Base-by-base conservation (phyloP, 2,888 invertebrate genomes). In the Eristalinus aeneus region DNA sequence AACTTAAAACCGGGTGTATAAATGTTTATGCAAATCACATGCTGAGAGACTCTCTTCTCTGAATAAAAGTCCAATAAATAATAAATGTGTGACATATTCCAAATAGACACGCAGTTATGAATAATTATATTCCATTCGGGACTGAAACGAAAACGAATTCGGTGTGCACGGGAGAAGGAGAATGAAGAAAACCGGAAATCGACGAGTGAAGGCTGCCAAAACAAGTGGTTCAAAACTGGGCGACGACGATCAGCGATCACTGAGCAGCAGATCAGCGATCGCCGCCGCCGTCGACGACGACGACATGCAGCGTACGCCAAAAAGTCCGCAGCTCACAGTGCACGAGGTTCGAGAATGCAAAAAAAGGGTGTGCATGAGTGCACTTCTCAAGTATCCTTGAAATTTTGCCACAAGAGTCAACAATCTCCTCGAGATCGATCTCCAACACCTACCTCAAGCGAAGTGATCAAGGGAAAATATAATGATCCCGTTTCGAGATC, bases 301-400 rank as follows among this genome's bases (percentile, higher is more conserved):
- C 71, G 63, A 23, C 34, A 36, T 67, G 31, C 76, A 77, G 68
- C 85, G 81, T 81, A 81, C 76, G 85, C 85, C 85, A 86, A 86
- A 80, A 72, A 27, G 27, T 27, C 27, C 2, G 5, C 27, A 27
- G 65, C 65, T 56, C 22, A n/a, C 53, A 80, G 69, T 67, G 75
- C 23, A 63, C 22, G 58, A 58, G 58, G 65, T 27, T 65, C 32
- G 31, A 61, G 64, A 68, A 83, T 65, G 58, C 71, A 65, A 64
- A 67, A 73, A 56, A 74, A 74, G 46, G 46, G 46, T 46, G 46
- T 46, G 46, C 71, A 23, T 65, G 71, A 79, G 65, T 71, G 65
- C 79, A 68, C 71, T 73, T 73, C 73, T 81, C 85, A 81, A 86
- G 85, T 74, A 73, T 86, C 72, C 81, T 86, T 81, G 56, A 83